These are phyloP conservation scores for Periphyllus acericola DNA, from an alignment of 2,888 invertebrate species.

Conservation along the genomic window DNA sequence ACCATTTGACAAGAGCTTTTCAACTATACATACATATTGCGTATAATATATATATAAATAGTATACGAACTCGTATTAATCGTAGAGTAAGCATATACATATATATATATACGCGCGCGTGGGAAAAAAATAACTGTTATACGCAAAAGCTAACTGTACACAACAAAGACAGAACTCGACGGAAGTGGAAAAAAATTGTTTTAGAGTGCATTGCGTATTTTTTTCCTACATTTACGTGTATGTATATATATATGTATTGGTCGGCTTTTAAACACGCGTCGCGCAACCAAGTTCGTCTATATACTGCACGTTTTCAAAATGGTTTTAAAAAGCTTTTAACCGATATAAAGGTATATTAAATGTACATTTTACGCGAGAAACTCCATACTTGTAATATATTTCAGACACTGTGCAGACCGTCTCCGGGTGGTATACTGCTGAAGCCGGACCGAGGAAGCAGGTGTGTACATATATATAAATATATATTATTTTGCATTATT, in stretches of 20 bases:
- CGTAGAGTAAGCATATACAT: not conserved
- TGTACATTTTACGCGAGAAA: not conserved
- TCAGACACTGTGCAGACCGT: too few species aligned
- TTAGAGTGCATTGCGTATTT: constrained; percentile 21
- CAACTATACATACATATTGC: not conserved
- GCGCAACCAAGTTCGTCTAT: not conserved
- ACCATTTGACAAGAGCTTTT: constrained; percentile 27
- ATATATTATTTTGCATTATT: not conserved
- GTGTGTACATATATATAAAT: not conserved
- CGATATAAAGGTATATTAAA: not conserved
- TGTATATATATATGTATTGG: not conserved
- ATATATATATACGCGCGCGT: too few species aligned
- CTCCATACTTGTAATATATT: not conserved
- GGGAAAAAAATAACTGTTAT: not conserved
- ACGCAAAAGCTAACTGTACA: not conserved
- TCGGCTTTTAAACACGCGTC: constrained; percentile 23
- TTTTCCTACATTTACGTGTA: not conserved
- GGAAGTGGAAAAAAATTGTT: constrained; percentile 30
- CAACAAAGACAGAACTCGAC: constrained; percentile 3
- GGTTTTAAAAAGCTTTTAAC: constrained; percentile 45
- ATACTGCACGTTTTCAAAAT: not conserved
- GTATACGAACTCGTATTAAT: not conserved
- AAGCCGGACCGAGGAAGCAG: too few species aligned
- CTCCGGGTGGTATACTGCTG: too few species aligned
- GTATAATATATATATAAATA: not conserved